phyloP scores from a whole-genome alignment of 2,888 invertebrate species.

The Mycalesis mineus region DNA sequence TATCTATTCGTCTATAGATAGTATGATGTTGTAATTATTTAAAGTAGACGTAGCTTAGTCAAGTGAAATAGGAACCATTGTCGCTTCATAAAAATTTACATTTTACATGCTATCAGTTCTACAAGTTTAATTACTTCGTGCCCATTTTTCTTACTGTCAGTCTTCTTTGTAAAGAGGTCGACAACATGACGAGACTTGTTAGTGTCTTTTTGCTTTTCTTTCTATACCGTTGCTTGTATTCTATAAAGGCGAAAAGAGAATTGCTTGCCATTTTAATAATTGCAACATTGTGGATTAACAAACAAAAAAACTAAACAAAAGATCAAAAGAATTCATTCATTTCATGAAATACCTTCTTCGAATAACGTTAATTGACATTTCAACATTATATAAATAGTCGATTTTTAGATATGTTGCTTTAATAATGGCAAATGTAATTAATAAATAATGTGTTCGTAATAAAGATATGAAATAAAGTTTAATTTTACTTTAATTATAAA shows the following conservation, averaged over 20 bases:
- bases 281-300: neutral
- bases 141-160: slow-evolving; percentile 3
- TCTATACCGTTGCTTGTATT: neutral
- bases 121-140: slow-evolving; percentile 5
- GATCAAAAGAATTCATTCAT: too few relatives aligned
- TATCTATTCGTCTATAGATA: too few relatives aligned
- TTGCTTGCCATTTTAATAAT: slow-evolving; percentile 1
- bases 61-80: neutral
- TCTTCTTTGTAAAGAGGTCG: slow-evolving; percentile 6
- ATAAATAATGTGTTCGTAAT: too few relatives aligned
- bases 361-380: too few relatives aligned
- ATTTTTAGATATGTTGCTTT: too few relatives aligned
- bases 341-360: too few relatives aligned
- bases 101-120: neutral
- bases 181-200: slow-evolving; percentile 6
- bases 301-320: neutral
- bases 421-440: too few relatives aligned
- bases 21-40: too few relatives aligned
- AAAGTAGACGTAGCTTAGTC: too few relatives aligned
- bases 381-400: too few relatives aligned
- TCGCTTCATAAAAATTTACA: neutral
- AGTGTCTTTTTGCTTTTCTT: neutral
- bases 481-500: too few relatives aligned
- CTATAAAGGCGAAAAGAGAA: slow-evolving; percentile 4
- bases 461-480: too few relatives aligned